A percentile compares a stretch with the other conserved stretches of the same genome.
Conservation (phyloP, 1,140 invertebrate species). For the Caenorhabditis tropicalis region DNA sequence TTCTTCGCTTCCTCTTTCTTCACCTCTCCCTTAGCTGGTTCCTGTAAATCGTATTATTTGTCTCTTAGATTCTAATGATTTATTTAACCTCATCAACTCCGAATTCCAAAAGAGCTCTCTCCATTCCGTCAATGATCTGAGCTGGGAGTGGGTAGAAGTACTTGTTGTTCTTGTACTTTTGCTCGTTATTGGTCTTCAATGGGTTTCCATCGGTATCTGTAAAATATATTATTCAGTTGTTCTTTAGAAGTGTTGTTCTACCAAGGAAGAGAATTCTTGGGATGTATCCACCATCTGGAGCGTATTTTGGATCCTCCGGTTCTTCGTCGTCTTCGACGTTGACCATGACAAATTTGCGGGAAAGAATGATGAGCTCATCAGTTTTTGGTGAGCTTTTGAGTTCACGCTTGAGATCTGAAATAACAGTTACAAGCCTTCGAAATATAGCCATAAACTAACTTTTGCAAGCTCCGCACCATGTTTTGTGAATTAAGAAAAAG, state of each 20-base stretch:
- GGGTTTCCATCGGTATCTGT: slow-evolving; percentile 67
- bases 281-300: slow-evolving; percentile 69
- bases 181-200: slow-evolving; percentile 67
- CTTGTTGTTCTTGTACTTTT: slow-evolving; percentile 66
- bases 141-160: slow-evolving; percentile 66
- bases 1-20: slow-evolving; percentile 55
- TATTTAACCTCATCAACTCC: slow-evolving; percentile 38
- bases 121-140: slow-evolving; percentile 69
- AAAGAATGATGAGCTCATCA: slow-evolving; percentile 65
- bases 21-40: slow-evolving; percentile 46
- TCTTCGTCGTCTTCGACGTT: slow-evolving; percentile 71
- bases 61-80: slow-evolving; percentile 33
- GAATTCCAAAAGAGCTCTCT: slow-evolving; percentile 59
- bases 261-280: slow-evolving; percentile 68
- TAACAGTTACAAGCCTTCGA: background rate
- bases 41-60: slow-evolving; percentile 12
- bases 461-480: slow-evolving; percentile 71
- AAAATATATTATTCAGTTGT: slow-evolving; percentile 48
- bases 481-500: slow-evolving; percentile 70
- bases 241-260: slow-evolving; percentile 42
- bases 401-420: slow-evolving; percentile 66
- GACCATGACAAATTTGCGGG: slow-evolving; percentile 69
- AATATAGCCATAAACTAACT: slow-evolving; percentile 43
- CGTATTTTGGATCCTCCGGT: slow-evolving; percentile 69
- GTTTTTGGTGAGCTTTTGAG: slow-evolving; percentile 61